Evolutionary conservation across 2,888 invertebrate species (phyloP), one percentile per base, ranked within the genome.

Genomic region (Strigamia crassipes): DNA sequence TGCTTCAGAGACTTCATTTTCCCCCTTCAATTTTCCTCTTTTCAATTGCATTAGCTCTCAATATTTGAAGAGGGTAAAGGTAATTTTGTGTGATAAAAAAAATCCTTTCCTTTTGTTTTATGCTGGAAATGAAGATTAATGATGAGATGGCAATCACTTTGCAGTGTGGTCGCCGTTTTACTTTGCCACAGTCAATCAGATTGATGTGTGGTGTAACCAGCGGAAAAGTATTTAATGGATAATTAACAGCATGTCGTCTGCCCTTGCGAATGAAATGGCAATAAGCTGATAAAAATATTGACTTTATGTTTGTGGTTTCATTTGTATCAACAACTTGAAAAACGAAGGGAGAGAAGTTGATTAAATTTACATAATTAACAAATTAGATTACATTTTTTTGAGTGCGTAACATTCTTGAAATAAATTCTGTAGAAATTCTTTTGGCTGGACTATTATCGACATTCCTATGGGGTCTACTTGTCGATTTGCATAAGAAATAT

Each of bases 111-210:
- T 73, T 73, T 73, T 73, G 73, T 73, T 73, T 73, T 73, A 27
- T 27, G 21, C 73, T 31, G 56, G 73, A 73, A 73, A 73, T 73
- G 73, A 73, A 73, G 73, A 73, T 73, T 73, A 31, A 73, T 73
- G 73, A 73, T 73, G 73, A 73, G 73, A 73, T 73, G 73, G 73
- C 73, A 73, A 73, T 73, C 73, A 73, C 73, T 73, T 73, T 73
- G 27, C 73, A 73, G 27, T 73, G 73, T 73, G 73, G 73, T 73
- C 73, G 73, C 73, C 73, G 23, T 73, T 73, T 73, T 73, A 73
- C 73, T 73, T 56, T 31, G 73, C 73, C 73, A 73, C 73, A 73
- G 31, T 73, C 73, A 73, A 73, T 73, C 73, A 73, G 73, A 73
- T 73, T 73, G 73, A 73, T 73, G 73, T 73, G 73, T 73, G 73